Evolutionary conservation across 2,113 vertebrate species (phyloP).

Genomic region (Hemichromis elongatus): DNA sequence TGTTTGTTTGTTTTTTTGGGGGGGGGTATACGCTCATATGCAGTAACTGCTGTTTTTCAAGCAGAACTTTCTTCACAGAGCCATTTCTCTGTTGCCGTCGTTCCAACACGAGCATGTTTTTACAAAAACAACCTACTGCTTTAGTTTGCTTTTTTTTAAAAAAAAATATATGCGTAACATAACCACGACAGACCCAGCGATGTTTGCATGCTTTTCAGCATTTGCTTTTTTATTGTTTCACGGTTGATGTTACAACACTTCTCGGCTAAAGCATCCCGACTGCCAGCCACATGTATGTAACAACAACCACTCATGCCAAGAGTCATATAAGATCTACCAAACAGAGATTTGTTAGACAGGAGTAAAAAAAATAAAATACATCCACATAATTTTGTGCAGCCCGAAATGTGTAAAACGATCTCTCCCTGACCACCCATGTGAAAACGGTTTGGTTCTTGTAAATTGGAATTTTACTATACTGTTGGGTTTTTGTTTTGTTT

Average conservation of each 20-base stretch:
- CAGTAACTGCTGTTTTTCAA: neutral
- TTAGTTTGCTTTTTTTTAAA: neutral
- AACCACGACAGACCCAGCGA: no score
- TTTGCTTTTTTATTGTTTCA: no score
- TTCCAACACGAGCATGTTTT: neutral
- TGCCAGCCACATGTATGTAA: no score
- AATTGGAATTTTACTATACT: neutral
- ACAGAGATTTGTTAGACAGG: neutral
- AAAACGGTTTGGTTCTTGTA: neutral
- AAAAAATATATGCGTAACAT: no score
- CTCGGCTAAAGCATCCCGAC: no score
- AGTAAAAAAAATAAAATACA: neutral
- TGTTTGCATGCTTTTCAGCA: no score
- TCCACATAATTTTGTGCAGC: neutral
- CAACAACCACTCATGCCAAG: neutral
- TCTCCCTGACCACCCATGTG: neutral
- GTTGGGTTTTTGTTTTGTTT: accelerated
- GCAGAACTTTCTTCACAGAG: neutral
- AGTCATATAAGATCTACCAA: neutral
- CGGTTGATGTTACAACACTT: no score
- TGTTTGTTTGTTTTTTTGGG: neutral
- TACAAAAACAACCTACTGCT: neutral
- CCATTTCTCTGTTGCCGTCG: neutral
- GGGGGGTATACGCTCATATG: neutral
- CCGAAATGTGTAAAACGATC: neutral